phyloP scores from a whole-genome alignment of 2,113 vertebrate species.

The Lates calcarifer region DNA sequence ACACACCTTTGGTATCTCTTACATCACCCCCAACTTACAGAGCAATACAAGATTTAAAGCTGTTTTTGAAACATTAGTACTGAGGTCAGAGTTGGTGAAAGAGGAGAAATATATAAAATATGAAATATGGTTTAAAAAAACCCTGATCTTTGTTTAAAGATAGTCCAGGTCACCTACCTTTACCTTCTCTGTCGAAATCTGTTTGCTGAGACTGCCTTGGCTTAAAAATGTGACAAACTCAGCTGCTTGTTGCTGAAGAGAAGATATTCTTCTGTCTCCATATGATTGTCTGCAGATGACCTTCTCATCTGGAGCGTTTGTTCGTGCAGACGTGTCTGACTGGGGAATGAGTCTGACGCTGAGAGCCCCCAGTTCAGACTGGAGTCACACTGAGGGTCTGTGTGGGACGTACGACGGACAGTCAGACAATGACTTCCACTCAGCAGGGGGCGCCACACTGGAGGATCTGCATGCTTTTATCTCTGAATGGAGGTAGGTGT shows the following conservation, averaged over 20 bases:
- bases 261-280: neutral
- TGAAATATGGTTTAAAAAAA: too few species aligned
- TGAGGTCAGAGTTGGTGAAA: too few species aligned
- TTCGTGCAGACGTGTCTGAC: slow-evolving; percentile 90
- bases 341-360: slow-evolving; percentile 95
- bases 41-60: too few species aligned
- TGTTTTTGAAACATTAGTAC: too few species aligned
- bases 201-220: too few species aligned
- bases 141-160: too few species aligned
- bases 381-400: slow-evolving; percentile 88
- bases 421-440: slow-evolving; percentile 89
- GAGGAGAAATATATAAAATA: too few species aligned
- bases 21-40: too few species aligned
- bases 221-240: neutral
- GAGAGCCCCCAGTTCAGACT: slow-evolving; percentile 87
- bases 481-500: slow-evolving; percentile 90
- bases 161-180: neutral
- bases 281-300: slow-evolving; percentile 79
- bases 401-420: slow-evolving; percentile 91
- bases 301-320: slow-evolving; percentile 91
- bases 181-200: neutral
- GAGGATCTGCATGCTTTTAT: slow-evolving; percentile 83
- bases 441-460: slow-evolving; percentile 75
- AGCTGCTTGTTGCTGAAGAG: neutral
- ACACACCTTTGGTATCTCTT: too few species aligned